Conservation (phyloP, 2,797 vertebrate genomes). For the Enteromius treurensis region DNA sequence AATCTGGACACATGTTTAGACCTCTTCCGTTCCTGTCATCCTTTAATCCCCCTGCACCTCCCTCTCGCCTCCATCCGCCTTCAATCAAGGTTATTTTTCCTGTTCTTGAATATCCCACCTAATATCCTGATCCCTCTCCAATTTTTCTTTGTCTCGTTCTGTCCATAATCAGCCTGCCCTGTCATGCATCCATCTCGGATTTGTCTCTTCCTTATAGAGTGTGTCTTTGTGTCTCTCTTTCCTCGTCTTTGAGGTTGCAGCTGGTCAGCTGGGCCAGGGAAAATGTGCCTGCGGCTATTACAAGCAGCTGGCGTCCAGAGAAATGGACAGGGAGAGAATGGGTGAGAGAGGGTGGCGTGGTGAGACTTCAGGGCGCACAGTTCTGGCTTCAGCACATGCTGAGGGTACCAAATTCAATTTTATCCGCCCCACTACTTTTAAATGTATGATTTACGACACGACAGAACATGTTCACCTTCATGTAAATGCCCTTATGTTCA, state of each 20-base stretch:
- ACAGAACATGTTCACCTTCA: neutral
- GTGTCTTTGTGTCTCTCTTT: slow-evolving; percentile 38
- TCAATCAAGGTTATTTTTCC: slow-evolving; percentile 34
- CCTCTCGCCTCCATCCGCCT: slow-evolving; percentile 4
- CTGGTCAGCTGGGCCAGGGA: slow-evolving; percentile 72
- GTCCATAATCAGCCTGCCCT: slow-evolving; percentile 37
- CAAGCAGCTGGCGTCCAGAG: slow-evolving; percentile 67
- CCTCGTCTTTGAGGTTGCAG: slow-evolving; percentile 62
- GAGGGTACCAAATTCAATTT: slow-evolving; percentile 35
- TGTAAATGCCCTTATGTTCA: neutral
- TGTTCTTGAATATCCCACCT: slow-evolving; percentile 31
- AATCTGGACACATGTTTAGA: slow-evolving; percentile 46
- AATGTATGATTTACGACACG: slow-evolving; percentile 13
- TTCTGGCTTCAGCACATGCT: slow-evolving; percentile 28
- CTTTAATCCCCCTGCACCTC: slow-evolving; percentile 39
- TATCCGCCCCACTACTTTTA: slow-evolving; percentile 19
- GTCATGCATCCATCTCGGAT: slow-evolving; percentile 40
- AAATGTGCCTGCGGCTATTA: slow-evolving; percentile 69
- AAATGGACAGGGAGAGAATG: slow-evolving; percentile 44
- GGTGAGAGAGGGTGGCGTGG: slow-evolving; percentile 20
- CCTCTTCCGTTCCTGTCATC: slow-evolving; percentile 40
- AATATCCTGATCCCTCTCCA: slow-evolving; percentile 55
- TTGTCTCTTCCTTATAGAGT: slow-evolving; percentile 48
- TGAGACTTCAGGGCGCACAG: slow-evolving; percentile 13
- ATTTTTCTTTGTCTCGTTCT: slow-evolving; percentile 51